Base-by-base conservation (phyloP, 2,797 vertebrate species). In the Oreortyx pictus region DNA sequence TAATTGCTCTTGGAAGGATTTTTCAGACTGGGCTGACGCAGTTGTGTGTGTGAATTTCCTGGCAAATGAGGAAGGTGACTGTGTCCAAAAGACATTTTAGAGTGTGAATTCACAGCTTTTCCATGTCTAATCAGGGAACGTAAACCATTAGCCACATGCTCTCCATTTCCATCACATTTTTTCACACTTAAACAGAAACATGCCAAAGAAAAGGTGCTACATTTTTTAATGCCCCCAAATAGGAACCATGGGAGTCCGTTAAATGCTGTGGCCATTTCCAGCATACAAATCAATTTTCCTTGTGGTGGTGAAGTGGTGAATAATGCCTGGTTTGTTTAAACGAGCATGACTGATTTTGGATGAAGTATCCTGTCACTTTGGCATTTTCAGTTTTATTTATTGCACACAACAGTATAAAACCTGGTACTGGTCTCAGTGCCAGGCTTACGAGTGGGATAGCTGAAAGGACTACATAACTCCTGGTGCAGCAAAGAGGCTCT, bases 331-430 rank as follows among this genome's bases (percentile, higher is more conserved):
- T 97, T 97, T 95, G 96, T 96, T 96, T 77, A 82, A 95, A 94
- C 84, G 93, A 97, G 96, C 95, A 96, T 95, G 96, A 96, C 96
- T 86, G 94, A 96, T 96, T 95, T 93, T 96, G 95, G 96, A 96
- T 94, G 97, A 96, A 97, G 97, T 66, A 96, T 87, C 94, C 96
- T 93, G 95, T 96, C 97, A 96, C 96, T 94, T 96, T 93, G 97
- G 97, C 97, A 74, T 96, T 97, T 94, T 97, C 67, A 95, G 95
- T 94, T 96, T 97, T 97, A 98, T 97, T 98, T 98, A 98, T 97
- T 96, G 94, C 96, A 90, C 79, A 54, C 92, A 91, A 44, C 92
- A 47, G 24, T 98, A 98, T 98, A 98, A 98, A 98, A 96, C 94
- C 93, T 94, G 92, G 93, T 78, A 88, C 95, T 29, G 61, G 71